Evolutionary conservation across 2,797 vertebrate genomes (phyloP), one percentile per base, ranked within the genome.

Genomic region (Betta splendens): DNA sequence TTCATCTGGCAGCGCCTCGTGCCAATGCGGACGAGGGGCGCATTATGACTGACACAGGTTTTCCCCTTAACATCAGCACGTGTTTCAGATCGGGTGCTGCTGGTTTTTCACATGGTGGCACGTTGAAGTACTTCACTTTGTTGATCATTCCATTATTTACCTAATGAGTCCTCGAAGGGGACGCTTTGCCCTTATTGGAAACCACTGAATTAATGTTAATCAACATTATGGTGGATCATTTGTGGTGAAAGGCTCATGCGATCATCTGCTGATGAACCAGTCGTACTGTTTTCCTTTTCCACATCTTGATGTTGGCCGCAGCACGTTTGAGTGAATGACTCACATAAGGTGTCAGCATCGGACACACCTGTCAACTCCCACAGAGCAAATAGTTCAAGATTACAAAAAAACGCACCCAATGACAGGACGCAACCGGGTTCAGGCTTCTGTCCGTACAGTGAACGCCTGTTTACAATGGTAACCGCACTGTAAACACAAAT

Each of bases 311-410:
- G 35, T 37, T 65, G 2, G 48, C 50, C 20, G 33, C 8, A 1
- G 28, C 17, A 16, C 23, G 7, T 43, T 36, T 28, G 18, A 9
- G 17, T 2, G 25, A 31, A 32, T 84, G 86, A 84, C 60, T 86
- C 75, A 86, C 56, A n/a, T 1, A 43, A 57, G 53, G 48, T 56
- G 56, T 66, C n/a, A 32, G 44, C 50, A 5, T 17, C 7, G 53
- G 67, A 74, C 80, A 75, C 85, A 68, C 84, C 79, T 81, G 75
- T 39, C 2, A 36, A 75, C 79, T 68, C 72, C 77, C 81, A 76
- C 48, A 77, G 46, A 76, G 40, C 44, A 81, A 84, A 82, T 47
- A 87, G 3, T 8, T 32, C 5, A 9, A 5, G 7, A 23, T n/a
- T 46, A 66, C 1, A 33, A 64, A 64, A n/a, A 56, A 69, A 28